Base-by-base conservation (phyloP, 1,140 invertebrate species). In the Tyrophagus putrescentiae region DNA sequence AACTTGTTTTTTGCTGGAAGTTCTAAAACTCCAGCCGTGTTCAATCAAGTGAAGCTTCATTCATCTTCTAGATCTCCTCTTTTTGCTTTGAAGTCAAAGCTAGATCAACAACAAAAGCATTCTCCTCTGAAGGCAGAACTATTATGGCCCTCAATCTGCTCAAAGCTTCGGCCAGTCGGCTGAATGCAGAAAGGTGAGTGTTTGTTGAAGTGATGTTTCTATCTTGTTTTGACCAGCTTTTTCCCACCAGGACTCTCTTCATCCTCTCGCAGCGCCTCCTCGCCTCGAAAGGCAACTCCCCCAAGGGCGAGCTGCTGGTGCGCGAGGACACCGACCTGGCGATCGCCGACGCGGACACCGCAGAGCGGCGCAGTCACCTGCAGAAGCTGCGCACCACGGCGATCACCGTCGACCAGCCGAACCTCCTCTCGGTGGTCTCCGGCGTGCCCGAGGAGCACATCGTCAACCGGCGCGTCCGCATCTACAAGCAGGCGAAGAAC, bases 381-480 rank as follows among this genome's bases (percentile, higher is more conserved):
- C 1, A 44, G 16, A 4, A 27, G 2, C n/a, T 42, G n/a, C 44
- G 34, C 6, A 59, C 28, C 11, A 44, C 57, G 18, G 9, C 21
- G 23, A 25, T 62, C 9, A 21, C 36, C 4, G 27, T 57, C 9
- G 59, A 60, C 44, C 29, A 59, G 18, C 54, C 54, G 69, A 73
- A 77, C 59, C 73, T 79, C 62, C 69, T 82, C 48, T 69, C 74
- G 23, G 6, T 71, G 1, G 64, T 81, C 7, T 77, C 76, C 64
- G 91, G 91, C 42, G 80, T 93, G 4, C 91, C 92, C 0, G 84
- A 88, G 60, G 90, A 95, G 68, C 90, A 96, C 66, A 76, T 90
- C 0, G 84, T 83, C 66, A 80, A 76, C 9, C 75, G 94, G 18
- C 75, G 77, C 59, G 92, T 93, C 3, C 78, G 89, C 41, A 98